Evolutionary conservation across 2,888 invertebrate species (phyloP).

Genomic region (Callyntrura guangdongensis): DNA sequence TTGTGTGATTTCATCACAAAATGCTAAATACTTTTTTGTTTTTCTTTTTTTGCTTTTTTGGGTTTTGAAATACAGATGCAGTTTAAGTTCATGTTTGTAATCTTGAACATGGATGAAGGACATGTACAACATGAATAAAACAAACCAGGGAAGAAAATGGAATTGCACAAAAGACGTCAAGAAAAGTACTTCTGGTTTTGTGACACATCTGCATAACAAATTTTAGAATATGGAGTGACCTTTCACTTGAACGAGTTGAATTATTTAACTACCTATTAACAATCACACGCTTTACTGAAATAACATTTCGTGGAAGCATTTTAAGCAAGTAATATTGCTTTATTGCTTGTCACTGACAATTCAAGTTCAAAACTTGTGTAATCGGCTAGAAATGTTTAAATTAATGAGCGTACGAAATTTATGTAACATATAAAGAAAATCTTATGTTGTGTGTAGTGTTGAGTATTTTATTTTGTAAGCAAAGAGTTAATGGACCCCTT

Average conservation of each 20-base stretch:
- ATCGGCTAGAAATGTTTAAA: neutral
- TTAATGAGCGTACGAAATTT: neutral
- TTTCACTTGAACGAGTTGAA: neutral
- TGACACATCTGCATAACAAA: neutral
- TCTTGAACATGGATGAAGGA: conserved; percentile 62
- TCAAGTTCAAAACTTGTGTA: neutral
- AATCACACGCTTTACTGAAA: neutral
- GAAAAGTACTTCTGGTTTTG: neutral
- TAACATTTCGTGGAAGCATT: neutral
- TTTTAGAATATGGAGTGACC: neutral
- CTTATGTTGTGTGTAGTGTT: too few species aligned
- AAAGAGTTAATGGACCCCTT: too few species aligned
- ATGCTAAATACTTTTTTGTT: too few species aligned
- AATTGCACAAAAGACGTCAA: neutral
- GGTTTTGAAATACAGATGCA: neutral
- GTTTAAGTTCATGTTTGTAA: conserved; percentile 59
- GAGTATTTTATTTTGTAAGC: too few species aligned
- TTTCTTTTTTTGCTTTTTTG: neutral
- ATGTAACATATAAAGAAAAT: neutral
- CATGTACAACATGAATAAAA: conserved; percentile 1
- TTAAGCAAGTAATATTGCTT: neutral
- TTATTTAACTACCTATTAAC: neutral
- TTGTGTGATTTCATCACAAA: neutral
- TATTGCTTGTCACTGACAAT: neutral
- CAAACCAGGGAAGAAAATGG: neutral